A percentile compares a stretch with the other conserved stretches of the same genome.
phyloP scores from a whole-genome alignment of 1,140 invertebrate species.

The Aphidius ervi region DNA sequence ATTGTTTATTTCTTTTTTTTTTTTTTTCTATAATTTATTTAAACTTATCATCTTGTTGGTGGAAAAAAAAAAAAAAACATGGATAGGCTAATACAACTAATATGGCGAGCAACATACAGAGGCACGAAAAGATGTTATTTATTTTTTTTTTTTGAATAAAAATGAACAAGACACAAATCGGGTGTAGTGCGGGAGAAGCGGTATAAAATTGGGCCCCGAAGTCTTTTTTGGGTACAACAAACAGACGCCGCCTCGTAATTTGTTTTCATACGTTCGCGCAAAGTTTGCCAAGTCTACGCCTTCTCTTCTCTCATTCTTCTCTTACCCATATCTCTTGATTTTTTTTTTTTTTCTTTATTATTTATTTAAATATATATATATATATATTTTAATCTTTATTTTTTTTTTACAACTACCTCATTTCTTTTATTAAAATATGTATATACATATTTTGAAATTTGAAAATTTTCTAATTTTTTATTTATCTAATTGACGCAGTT shows the following conservation, averaged over 20 bases:
- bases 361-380: neutral
- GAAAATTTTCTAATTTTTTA: too few species aligned
- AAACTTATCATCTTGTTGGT: too few species aligned
- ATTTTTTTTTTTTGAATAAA: neutral
- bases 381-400: neutral
- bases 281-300: constrained; percentile 42
- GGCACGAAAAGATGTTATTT: too few species aligned
- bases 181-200: constrained; percentile 13
- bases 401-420: neutral
- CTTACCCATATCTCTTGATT: constrained; percentile 22
- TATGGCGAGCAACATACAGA: too few species aligned
- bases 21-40: too few species aligned
- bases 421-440: too few species aligned
- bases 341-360: constrained; percentile 15
- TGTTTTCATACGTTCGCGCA: constrained; percentile 49
- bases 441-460: too few species aligned
- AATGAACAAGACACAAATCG: constrained; percentile 10
- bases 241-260: constrained; percentile 51
- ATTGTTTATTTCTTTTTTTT: too few species aligned
- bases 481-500: too few species aligned
- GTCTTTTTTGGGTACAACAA: constrained; percentile 39
- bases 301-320: constrained; percentile 24
- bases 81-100: too few species aligned
- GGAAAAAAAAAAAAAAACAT: too few species aligned
- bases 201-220: constrained; percentile 18